Base-by-base conservation (phyloP, 2,797 vertebrate genomes). In the Masticophis lateralis region DNA sequence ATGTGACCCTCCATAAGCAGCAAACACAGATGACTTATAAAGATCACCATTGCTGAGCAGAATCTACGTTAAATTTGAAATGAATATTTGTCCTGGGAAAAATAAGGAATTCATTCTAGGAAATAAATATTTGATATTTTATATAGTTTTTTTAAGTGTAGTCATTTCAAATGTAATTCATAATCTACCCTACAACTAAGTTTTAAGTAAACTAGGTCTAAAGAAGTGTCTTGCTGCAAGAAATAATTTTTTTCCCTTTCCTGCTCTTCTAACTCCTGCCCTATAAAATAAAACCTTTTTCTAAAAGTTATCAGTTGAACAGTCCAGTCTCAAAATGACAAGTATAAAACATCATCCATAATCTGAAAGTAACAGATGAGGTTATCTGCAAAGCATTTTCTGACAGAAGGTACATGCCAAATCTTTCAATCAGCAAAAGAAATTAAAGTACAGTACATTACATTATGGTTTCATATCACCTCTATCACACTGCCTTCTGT, bases 361-460 rank as follows among this genome's bases (percentile, higher is more conserved):
- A 61, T 91, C 43, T 94, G 69, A 94, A 91, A 25, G 63, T 4
- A 92, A 53, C 32, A 94, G 87, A 95, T 91, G 27, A 27, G 74
- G 47, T 95, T 95, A 94, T 94, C 92, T 93, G 53, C 5, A 63
- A 94, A 89, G 88, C 88, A 92, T 93, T 55, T 93, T 43, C 10
- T 25, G 92, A 14, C 10, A 86, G 51, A 86, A 92, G 20, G 92
- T 87, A 0, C 91, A 25, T 94, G 88, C 9, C n/a, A 95, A 79
- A 66, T 92, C 89, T 93, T 96, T 92, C 79, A 92, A 93, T 96
- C 89, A 90, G 59, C 43, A 89, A 90, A 93, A 61, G 92, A 94
- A 93, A 96, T 56, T 92, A 63, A 93, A 94, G 93, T 91, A 91
- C 91, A 92, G 3, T 91, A 4, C 25, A 91, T 14, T 22, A n/a